A percentile compares a stretch with the other conserved stretches of the same genome.
Evolutionary conservation across 2,888 invertebrate genomes (phyloP).

Genomic region (Macrophya alboannulata): DNA sequence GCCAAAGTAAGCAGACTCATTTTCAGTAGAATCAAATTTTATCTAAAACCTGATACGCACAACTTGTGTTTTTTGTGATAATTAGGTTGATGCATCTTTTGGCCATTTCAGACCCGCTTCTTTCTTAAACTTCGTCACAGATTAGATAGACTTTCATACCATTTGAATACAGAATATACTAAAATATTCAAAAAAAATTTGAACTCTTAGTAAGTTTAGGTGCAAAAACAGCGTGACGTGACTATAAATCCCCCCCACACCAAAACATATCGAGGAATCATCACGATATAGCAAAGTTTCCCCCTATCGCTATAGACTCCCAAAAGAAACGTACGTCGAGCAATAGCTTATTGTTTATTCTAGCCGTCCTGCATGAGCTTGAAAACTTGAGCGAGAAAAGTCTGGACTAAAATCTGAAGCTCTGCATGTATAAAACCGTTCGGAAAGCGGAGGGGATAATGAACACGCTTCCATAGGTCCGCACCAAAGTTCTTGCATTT

Average conservation of each 20-base stretch:
- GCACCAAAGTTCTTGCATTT: not conserved
- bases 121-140: too few species aligned
- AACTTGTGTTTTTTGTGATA: too few species aligned
- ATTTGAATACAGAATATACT: too few species aligned
- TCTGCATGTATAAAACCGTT: not conserved
- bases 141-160: too few species aligned
- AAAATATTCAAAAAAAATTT: too few species aligned
- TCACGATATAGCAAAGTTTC: not conserved
- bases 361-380: not conserved
- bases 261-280: not conserved
- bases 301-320: not conserved
- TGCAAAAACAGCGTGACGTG: too few species aligned
- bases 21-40: not conserved
- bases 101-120: too few species aligned
- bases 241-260: not conserved
- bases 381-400: not conserved
- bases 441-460: constrained; percentile 16
- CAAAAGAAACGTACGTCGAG: not conserved
- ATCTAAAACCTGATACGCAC: too few species aligned
- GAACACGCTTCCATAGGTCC: not conserved
- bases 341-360: not conserved
- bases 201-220: too few species aligned
- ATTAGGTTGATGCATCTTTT: too few species aligned
- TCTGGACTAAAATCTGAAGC: not conserved
- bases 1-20: not conserved